Evolutionary conservation across 2,113 vertebrate genomes (phyloP).

Genomic region (Miniopterus natalensis): DNA sequence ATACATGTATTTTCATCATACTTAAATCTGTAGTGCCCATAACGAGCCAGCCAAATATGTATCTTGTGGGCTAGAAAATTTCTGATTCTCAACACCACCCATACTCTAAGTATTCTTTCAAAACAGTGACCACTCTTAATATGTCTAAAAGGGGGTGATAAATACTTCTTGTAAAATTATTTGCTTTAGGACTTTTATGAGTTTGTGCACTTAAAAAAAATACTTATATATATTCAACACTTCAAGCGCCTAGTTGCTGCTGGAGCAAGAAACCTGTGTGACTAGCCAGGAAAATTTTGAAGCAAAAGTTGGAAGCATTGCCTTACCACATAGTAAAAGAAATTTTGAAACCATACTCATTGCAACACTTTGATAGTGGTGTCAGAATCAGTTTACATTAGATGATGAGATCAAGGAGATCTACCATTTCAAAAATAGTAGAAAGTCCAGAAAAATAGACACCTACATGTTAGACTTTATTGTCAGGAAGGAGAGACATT

Average conservation of each 20-base stretch:
- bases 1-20: neutral
- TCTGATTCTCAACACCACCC: neutral
- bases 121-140: neutral
- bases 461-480: neutral
- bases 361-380: conserved; percentile 24
- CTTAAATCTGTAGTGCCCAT: neutral
- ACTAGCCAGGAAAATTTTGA: conserved; percentile 18
- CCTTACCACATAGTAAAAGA: conserved; percentile 44
- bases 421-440: neutral
- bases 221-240: neutral
- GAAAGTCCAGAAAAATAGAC: neutral
- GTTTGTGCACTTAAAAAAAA: conserved; percentile 59
- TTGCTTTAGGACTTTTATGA: conserved; percentile 71
- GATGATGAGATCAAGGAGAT: neutral
- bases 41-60: conserved; percentile 25
- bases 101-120: neutral
- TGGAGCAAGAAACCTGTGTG: neutral
- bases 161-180: conserved; percentile 55
- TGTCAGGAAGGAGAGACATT: neutral
- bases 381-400: conserved; percentile 42
- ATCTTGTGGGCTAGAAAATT: conserved; percentile 16
- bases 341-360: conserved; percentile 31
- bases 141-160: neutral
- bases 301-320: neutral
- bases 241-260: conserved; percentile 8